Conservation (phyloP, 2,797 vertebrate species). For the Lutjanus argentimaculatus region DNA sequence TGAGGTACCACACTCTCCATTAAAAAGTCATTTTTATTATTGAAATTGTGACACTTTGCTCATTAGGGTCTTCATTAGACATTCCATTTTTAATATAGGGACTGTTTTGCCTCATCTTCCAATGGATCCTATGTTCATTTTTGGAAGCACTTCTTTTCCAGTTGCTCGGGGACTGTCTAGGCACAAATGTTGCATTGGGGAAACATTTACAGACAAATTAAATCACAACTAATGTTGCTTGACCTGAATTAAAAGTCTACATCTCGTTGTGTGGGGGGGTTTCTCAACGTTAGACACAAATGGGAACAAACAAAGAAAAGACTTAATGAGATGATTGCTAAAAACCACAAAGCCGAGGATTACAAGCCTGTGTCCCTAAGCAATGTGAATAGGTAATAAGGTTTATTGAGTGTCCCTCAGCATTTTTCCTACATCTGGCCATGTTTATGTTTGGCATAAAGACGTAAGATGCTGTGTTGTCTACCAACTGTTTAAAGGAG, state of each 20-base stretch:
- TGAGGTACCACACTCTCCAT: conserved; percentile 34
- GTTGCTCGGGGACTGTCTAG: conserved; percentile 2
- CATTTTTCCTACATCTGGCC: conserved; percentile 28
- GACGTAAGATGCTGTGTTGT: conserved; percentile 2
- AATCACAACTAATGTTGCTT: neutral
- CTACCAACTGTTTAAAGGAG: conserved; percentile 23
- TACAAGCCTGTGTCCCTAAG: neutral
- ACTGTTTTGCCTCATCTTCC: conserved; percentile 23
- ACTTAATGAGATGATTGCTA: conserved; percentile 10
- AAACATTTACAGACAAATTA: conserved; percentile 22
- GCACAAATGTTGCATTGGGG: neutral
- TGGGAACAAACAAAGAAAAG: neutral
- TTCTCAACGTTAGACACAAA: conserved; percentile 17
- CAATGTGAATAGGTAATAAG: neutral
- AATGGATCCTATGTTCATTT: conserved; percentile 32
- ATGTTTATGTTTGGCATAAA: conserved; percentile 35
- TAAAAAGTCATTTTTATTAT: conserved; percentile 48
- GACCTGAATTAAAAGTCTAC: neutral
- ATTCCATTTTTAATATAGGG: conserved; percentile 45
- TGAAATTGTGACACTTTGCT: conserved; percentile 46
- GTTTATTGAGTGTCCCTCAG: conserved; percentile 2
- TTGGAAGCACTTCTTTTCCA: conserved; percentile 39
- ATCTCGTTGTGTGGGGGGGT: neutral
- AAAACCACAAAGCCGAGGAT: neutral
- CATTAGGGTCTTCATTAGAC: conserved; percentile 54